phyloP scores from a whole-genome alignment of 2,113 vertebrate genomes.

The Seriola quinqueradiata region DNA sequence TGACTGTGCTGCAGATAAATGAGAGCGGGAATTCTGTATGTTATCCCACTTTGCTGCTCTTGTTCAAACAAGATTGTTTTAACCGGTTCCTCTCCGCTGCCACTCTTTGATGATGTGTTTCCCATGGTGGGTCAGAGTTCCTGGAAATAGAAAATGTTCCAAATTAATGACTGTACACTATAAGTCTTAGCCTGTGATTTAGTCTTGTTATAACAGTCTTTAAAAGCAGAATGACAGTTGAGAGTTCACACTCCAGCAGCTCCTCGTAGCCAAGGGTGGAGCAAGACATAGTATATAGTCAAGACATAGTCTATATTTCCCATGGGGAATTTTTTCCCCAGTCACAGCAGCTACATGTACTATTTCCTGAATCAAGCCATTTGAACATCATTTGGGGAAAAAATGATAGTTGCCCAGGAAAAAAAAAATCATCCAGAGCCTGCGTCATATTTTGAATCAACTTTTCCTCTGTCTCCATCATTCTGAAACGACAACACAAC shows the following conservation, averaged over 20 bases:
- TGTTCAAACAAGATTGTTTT: constrained; percentile 88
- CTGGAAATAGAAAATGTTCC: constrained; percentile 42
- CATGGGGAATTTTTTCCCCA: too few species aligned
- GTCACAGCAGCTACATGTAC: too few species aligned
- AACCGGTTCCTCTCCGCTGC: constrained; percentile 59
- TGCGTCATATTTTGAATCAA: too few species aligned
- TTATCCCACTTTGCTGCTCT: constrained; percentile 75
- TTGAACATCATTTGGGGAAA: too few species aligned
- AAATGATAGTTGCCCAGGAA: too few species aligned
- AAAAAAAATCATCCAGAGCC: too few species aligned
- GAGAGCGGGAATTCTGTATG: constrained; percentile 93
- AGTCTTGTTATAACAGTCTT: constrained; percentile 31
- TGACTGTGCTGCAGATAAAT: constrained; percentile 83
- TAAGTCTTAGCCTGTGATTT: not conserved
- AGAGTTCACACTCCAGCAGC: constrained; percentile 66
- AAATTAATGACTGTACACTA: not conserved
- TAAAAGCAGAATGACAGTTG: constrained; percentile 19
- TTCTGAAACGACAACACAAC: too few species aligned
- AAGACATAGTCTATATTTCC: too few species aligned
- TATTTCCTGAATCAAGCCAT: too few species aligned
- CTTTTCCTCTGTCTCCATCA: too few species aligned
- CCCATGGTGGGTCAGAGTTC: constrained; percentile 73
- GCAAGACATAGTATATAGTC: too few species aligned
- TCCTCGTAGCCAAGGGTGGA: constrained; percentile 24
- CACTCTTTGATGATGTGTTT: constrained; percentile 69